A percentile compares a stretch with the other conserved stretches of the same genome.
Conservation (phyloP, 2,113 vertebrate genomes). For the Speoplatyrhinus poulsoni region DNA sequence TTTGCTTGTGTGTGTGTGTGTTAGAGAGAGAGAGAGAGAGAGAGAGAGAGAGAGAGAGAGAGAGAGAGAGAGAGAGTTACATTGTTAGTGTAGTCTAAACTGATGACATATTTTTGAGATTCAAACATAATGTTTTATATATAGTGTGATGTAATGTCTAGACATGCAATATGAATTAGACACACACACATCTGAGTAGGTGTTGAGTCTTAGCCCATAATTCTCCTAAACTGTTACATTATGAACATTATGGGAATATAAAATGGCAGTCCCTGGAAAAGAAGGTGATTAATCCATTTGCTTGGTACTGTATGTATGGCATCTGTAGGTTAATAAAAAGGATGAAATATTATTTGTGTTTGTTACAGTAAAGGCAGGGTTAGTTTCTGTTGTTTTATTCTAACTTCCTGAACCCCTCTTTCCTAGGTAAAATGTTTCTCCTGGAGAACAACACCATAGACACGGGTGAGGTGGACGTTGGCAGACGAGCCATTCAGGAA, state of each 20-base stretch:
- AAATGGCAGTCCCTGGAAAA: neutral
- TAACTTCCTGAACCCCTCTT: conserved; percentile 5
- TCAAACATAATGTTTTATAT: too few relatives aligned
- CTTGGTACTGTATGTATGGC: neutral
- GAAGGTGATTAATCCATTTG: neutral
- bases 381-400: neutral
- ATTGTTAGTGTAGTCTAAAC: too few relatives aligned
- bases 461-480: conserved; percentile 95
- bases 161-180: conserved; percentile 13
- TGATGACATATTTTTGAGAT: too few relatives aligned
- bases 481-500: conserved; percentile 88
- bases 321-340: neutral
- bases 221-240: conserved; percentile 17
- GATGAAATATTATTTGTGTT: neutral
- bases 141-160: conserved; percentile 13
- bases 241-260: conserved; percentile 5
- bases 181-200: neutral
- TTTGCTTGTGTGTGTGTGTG: too few relatives aligned
- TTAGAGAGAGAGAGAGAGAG: neutral
- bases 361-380: neutral
- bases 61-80: too few relatives aligned
- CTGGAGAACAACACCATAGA: conserved; percentile 98
- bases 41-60: neutral
- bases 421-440: conserved; percentile 88
- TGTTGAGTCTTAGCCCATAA: conserved; percentile 21